Evolutionary conservation across 2,888 invertebrate species (phyloP).

Genomic region (Drosophila anomalata): DNA sequence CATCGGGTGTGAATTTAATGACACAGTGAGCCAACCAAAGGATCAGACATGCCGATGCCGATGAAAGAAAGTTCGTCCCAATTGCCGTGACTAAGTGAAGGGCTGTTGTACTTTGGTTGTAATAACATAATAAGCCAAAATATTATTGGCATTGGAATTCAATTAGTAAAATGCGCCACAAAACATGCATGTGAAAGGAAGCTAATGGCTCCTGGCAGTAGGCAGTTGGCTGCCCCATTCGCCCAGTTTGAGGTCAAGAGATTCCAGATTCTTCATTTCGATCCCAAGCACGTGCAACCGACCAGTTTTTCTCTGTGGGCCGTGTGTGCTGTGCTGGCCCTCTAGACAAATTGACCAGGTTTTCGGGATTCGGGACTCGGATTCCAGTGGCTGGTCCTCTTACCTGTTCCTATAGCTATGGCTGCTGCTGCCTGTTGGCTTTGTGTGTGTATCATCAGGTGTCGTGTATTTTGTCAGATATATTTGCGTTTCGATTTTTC

Average conservation of each 20-base stretch:
- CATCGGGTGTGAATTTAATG: slow-evolving; percentile 76
- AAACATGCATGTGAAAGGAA: slow-evolving; percentile 58
- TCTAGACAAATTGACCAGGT: slow-evolving; percentile 67
- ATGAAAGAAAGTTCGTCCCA: slow-evolving; percentile 67
- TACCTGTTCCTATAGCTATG: slow-evolving; percentile 17
- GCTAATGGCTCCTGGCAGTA: slow-evolving; percentile 3
- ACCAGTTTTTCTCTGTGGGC: slow-evolving; percentile 60
- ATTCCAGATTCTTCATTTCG: slow-evolving; percentile 20
- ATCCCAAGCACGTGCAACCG: slow-evolving; percentile 58
- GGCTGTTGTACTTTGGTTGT: slow-evolving; percentile 51
- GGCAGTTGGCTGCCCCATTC: too few species aligned
- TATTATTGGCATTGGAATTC: slow-evolving; percentile 78
- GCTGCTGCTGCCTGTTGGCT: slow-evolving; percentile 14
- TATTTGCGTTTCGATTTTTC: slow-evolving; percentile 78
- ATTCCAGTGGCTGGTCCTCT: slow-evolving; percentile 44
- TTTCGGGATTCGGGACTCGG: slow-evolving; percentile 31
- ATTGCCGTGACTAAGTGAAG: slow-evolving; percentile 56
- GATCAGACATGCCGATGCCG: slow-evolving; percentile 39
- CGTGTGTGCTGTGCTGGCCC: slow-evolving; percentile 23
- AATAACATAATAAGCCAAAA: slow-evolving; percentile 79
- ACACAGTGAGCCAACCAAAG: slow-evolving; percentile 40
- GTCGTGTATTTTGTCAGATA: slow-evolving; percentile 82
- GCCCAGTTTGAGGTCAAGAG: slow-evolving; percentile 66
- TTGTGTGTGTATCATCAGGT: slow-evolving; percentile 68
- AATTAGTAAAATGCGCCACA: slow-evolving; percentile 60